Evolutionary conservation across 2,888 invertebrate species (phyloP).

Genomic region (Polydrusus tereticollis): DNA sequence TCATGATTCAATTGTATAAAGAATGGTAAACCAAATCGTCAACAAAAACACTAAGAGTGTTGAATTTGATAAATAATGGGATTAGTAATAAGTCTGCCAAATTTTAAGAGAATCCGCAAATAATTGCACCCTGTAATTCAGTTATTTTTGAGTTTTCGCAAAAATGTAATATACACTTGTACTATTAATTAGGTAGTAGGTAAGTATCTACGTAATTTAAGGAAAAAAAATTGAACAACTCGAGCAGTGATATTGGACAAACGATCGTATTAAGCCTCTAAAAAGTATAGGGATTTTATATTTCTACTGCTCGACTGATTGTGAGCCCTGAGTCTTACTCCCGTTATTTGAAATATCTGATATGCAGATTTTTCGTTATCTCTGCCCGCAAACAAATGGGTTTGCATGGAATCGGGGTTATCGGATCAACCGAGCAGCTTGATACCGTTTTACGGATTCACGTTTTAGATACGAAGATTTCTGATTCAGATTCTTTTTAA

Average conservation of each 20-base stretch:
- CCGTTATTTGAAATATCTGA: slow-evolving; percentile 41
- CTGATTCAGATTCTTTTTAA: slow-evolving; percentile 2
- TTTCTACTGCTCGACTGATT: slow-evolving; percentile 17
- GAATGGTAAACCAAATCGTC: no score
- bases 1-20: no score
- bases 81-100: no score
- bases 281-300: slow-evolving; percentile 33
- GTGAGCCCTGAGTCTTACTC: slow-evolving; percentile 22
- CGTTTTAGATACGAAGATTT: slow-evolving; percentile 34
- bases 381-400: slow-evolving; percentile 45
- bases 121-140: no score
- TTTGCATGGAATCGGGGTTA: slow-evolving; percentile 44
- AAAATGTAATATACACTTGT: no score
- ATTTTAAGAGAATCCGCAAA: no score
- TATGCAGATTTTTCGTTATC: slow-evolving; percentile 48
- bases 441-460: slow-evolving; percentile 36
- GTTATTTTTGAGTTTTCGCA: no score
- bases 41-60: no score
- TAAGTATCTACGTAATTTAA: neutral
- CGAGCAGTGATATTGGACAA: neutral
- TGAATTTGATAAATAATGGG: no score
- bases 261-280: slow-evolving; percentile 12
- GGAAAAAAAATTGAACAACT: neutral
- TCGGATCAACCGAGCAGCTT: slow-evolving; percentile 43
- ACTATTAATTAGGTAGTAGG: no score